Evolutionary conservation across 1,140 invertebrate species (phyloP).

Genomic region (Brachionus paranguensis): DNA sequence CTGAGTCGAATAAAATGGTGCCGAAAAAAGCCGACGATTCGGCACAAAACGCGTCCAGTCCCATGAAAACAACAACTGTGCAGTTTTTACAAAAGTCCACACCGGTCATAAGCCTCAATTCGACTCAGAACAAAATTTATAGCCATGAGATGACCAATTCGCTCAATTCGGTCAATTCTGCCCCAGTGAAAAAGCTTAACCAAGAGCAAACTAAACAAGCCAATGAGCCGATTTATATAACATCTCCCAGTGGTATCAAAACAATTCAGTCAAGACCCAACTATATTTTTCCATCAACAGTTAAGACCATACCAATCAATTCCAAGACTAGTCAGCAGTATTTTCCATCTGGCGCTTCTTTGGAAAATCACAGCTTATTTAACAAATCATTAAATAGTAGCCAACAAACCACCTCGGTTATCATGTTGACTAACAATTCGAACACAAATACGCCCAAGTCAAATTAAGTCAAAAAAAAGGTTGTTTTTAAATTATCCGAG

Average conservation of each 20-base stretch:
- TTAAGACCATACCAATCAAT: constrained; percentile 7
- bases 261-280: neutral
- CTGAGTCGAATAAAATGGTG: neutral
- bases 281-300: neutral
- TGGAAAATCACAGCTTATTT: neutral
- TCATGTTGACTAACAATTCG: neutral
- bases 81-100: constrained; percentile 25
- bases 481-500: neutral
- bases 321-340: neutral
- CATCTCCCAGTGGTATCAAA: neutral
- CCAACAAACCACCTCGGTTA: neutral
- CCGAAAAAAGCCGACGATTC: neutral
- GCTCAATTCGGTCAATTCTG: neutral
- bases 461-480: neutral
- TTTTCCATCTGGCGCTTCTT: neutral
- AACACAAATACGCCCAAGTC: neutral
- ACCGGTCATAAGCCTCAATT: neutral
- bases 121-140: neutral
- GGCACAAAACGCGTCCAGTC: neutral
- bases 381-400: constrained; percentile 12
- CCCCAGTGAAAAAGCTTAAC: neutral
- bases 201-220: neutral
- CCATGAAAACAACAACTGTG: neutral
- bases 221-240: neutral
- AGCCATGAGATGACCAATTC: neutral